Conservation (phyloP, 1,140 invertebrate species). For the Mya arenaria region DNA sequence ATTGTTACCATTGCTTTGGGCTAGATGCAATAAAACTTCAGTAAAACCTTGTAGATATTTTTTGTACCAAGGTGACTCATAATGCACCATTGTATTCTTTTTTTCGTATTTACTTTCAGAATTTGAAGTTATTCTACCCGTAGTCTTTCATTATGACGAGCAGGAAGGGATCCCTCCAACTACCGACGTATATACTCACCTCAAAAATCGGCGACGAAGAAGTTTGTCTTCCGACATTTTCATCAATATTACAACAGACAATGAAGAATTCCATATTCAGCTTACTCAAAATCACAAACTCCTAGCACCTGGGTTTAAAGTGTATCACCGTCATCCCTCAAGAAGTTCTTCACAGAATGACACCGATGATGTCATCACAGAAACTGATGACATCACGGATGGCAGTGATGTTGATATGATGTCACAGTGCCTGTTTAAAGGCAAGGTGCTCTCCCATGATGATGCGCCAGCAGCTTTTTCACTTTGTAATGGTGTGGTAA, state of each 20-base stretch:
- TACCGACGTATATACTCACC: background rate
- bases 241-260: conserved; percentile 41
- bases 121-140: conserved; percentile 30
- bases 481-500: conserved; percentile 40
- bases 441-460: conserved; percentile 35
- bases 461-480: conserved; percentile 38
- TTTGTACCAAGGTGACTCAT: background rate
- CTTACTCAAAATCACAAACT: conserved; percentile 25
- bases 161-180: background rate
- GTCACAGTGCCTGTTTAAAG: conserved; percentile 15
- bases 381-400: conserved; percentile 32
- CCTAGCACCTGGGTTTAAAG: conserved; percentile 36
- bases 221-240: conserved; percentile 34
- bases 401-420: conserved; percentile 6
- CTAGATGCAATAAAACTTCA: no score
- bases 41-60: no score
- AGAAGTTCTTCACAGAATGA: background rate
- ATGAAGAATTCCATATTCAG: conserved; percentile 26
- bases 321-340: conserved; percentile 41
- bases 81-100: background rate
- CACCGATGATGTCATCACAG: conserved; percentile 18
- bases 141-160: conserved; percentile 36
- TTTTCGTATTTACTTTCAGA: conserved; percentile 33
- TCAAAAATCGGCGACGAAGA: conserved; percentile 19
- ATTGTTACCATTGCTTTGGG: no score